phyloP scores from a whole-genome alignment of 2,888 invertebrate genomes.

The Trachelus tabidus region DNA sequence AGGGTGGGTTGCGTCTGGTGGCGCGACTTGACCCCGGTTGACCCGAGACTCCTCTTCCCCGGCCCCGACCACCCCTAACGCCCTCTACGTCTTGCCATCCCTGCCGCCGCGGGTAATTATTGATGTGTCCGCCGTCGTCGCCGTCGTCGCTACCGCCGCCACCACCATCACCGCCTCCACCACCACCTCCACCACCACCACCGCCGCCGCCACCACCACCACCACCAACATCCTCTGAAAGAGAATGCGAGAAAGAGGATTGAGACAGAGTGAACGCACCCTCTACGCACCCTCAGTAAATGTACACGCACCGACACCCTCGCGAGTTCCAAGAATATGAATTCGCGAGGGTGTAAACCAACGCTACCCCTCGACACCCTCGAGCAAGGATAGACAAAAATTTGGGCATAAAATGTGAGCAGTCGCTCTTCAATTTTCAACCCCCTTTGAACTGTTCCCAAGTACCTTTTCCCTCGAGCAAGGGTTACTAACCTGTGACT shows the following conservation, averaged over 20 bases:
- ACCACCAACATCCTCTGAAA: slow-evolving; percentile 30
- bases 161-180: slow-evolving; percentile 16
- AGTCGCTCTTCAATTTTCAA: not conserved
- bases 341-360: not conserved
- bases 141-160: slow-evolving; percentile 32
- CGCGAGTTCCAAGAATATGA: not conserved
- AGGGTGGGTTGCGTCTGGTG: slow-evolving; percentile 64
- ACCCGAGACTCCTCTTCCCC: slow-evolving; percentile 59
- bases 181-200: slow-evolving; percentile 25
- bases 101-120: slow-evolving; percentile 62
- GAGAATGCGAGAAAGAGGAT: not conserved
- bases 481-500: not conserved
- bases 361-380: not conserved
- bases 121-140: slow-evolving; percentile 62
- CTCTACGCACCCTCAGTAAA: not conserved
- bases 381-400: not conserved
- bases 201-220: slow-evolving; percentile 22
- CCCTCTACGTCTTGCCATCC: slow-evolving; percentile 51
- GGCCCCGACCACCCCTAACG: slow-evolving; percentile 39
- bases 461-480: not conserved
- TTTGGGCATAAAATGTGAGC: not conserved
- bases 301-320: not conserved
- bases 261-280: not conserved
- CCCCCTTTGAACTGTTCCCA: not conserved
- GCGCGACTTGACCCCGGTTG: slow-evolving; percentile 66